phyloP scores from a whole-genome alignment of 2,113 vertebrate species.

The Verasper variegatus region DNA sequence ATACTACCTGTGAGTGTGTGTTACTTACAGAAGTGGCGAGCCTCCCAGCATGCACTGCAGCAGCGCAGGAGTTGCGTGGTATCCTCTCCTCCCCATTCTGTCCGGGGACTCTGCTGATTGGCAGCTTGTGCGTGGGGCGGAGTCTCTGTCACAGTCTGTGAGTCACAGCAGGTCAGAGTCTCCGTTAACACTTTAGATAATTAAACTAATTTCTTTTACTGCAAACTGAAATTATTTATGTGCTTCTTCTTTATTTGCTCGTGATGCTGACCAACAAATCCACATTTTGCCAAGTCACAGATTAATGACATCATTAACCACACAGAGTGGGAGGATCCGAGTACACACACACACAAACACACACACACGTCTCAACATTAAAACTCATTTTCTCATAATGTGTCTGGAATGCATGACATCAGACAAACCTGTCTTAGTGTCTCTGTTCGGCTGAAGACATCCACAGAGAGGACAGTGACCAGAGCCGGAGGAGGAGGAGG shows the following conservation, averaged over 20 bases:
- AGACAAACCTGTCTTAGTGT: too few species aligned
- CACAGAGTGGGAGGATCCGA: too few species aligned
- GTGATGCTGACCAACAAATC: neutral
- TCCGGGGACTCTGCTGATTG: neutral
- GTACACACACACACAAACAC: too few species aligned
- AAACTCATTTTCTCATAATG: too few species aligned
- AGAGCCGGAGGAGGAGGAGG: neutral
- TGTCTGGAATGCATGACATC: neutral
- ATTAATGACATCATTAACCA: neutral
- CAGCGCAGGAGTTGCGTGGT: conserved; percentile 23
- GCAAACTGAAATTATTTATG: too few species aligned
- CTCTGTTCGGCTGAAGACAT: too few species aligned
- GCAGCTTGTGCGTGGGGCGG: too few species aligned
- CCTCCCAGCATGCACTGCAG: conserved; percentile 79
- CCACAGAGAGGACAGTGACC: neutral
- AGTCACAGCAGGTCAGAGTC: neutral
- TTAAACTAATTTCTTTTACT: too few species aligned
- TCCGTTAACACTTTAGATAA: neutral
- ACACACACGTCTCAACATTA: too few species aligned
- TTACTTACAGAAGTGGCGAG: conserved; percentile 77
- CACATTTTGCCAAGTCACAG: too few species aligned
- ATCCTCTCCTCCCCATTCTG: neutral
- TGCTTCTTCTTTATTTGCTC: too few species aligned
- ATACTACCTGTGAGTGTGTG: neutral
- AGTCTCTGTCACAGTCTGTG: neutral